Evolutionary conservation across 2,113 vertebrate genomes (phyloP).

Genomic region (Dasyurus viverrinus): DNA sequence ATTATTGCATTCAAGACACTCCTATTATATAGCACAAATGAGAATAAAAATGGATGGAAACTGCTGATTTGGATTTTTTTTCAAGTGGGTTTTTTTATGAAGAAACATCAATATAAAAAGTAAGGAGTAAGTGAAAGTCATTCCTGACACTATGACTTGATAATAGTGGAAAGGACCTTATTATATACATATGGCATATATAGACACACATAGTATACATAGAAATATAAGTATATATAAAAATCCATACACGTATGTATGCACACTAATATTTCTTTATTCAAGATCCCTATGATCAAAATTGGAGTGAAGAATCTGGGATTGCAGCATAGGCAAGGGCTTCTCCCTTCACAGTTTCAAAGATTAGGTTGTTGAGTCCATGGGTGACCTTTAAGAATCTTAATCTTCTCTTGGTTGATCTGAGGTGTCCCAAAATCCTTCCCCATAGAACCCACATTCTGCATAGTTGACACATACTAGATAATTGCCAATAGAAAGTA

Average conservation of each 20-base stretch:
- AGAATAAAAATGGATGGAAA: background rate
- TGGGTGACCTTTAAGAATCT: background rate
- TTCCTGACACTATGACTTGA: background rate
- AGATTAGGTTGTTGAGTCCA: background rate
- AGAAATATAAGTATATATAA: background rate
- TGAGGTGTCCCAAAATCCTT: background rate
- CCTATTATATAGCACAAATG: background rate
- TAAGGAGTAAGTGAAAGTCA: background rate
- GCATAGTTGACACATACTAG: background rate
- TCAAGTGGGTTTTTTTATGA: background rate
- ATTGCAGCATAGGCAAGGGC: background rate
- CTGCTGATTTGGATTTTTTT: background rate
- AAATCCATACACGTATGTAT: background rate
- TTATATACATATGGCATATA: too few relatives aligned
- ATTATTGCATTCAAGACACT: background rate
- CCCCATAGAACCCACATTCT: background rate
- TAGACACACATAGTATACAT: background rate
- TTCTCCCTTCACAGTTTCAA: background rate
- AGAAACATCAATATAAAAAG: slow-evolving; percentile 18
- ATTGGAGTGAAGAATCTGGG: background rate
- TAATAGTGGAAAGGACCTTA: background rate
- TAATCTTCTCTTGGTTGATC: background rate
- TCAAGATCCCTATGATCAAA: background rate
- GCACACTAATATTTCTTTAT: background rate
- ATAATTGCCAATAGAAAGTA: background rate